Evolutionary conservation across 2,113 vertebrate genomes (phyloP), one percentile per base, ranked within the genome.

Genomic region (Glaucomys volans): DNA sequence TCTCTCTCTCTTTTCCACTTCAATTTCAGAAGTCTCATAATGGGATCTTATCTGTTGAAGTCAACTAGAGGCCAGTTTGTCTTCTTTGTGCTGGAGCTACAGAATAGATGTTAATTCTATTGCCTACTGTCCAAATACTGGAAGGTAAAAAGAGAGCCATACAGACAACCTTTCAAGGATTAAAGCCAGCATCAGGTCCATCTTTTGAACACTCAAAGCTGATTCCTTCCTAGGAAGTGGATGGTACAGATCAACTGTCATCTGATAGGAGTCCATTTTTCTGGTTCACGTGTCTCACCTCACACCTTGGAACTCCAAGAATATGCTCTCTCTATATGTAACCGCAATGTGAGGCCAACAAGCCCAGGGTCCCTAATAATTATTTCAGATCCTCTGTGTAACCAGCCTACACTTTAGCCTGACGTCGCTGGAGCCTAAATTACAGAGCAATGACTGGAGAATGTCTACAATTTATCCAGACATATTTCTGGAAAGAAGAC

Each of bases 401-500:
- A 50, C 20, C 30, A n/a, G 54, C 37, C 44, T 10, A 42, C 32
- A 92, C 17, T 2, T 59, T 40, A 35, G 50, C 47, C 59, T 44
- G 40, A 28, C 2, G 10, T 32, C 18, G 2, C 11, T 16, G 26
- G 77, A 82, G 30, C 30, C 59, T 71, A 6, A 35, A 8, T 44
- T 37, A 40, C 16, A 54, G 7, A 80, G 16, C 20, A 54, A 2
- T 62, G 67, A 17, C 32, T 57, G 66, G 40, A 86, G 37, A 80
- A 24, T 8, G 24, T n/a, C 22, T 74, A 64, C 54, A 14, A 4
- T 37, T 85, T 50, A 71, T 35, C 40, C 37, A 62, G 52, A 5
- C 14, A 2, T 32, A 12, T 72, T 94, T 94, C 93, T 91, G 54
- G 40, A 72, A 44, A 74, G 32, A 77, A 86, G 81, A 90, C 2